phyloP scores from a whole-genome alignment of 2,113 vertebrate genomes.

The Bos taurus region DNA sequence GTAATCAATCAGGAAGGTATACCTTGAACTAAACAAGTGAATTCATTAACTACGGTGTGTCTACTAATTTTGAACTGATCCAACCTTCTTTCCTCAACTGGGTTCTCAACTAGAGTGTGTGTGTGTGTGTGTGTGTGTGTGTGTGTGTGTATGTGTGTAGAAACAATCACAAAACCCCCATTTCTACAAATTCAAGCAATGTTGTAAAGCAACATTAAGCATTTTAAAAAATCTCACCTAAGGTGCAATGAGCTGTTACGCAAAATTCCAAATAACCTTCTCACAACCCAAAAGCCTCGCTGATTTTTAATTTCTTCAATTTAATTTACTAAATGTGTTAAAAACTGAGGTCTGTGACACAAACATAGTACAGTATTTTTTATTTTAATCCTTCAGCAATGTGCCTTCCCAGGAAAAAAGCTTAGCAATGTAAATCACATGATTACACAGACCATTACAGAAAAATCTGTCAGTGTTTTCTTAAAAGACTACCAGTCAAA shows the following conservation, averaged over 20 bases:
- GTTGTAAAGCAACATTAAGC: neutral
- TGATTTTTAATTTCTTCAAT: slow-evolving; percentile 27
- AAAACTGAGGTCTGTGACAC: slow-evolving; percentile 10
- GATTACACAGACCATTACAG: neutral
- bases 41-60: neutral
- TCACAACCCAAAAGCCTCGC: neutral
- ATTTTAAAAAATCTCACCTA: slow-evolving; percentile 23
- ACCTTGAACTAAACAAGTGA: neutral
- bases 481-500: slow-evolving; percentile 6
- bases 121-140: neutral
- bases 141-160: neutral
- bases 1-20: neutral
- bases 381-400: slow-evolving; percentile 27
- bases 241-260: slow-evolving; percentile 10
- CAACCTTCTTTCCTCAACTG: neutral
- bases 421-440: slow-evolving; percentile 4
- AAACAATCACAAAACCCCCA: neutral
- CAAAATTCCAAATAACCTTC: slow-evolving; percentile 42
- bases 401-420: neutral
- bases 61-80: neutral
- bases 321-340: slow-evolving; percentile 38
- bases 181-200: slow-evolving; percentile 38
- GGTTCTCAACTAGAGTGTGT: neutral
- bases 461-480: slow-evolving; percentile 26
- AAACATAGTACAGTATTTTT: slow-evolving; percentile 4